A percentile compares a stretch with the other conserved stretches of the same genome.
Conservation (phyloP, 2,888 invertebrate genomes). For the Xylocampa areola region DNA sequence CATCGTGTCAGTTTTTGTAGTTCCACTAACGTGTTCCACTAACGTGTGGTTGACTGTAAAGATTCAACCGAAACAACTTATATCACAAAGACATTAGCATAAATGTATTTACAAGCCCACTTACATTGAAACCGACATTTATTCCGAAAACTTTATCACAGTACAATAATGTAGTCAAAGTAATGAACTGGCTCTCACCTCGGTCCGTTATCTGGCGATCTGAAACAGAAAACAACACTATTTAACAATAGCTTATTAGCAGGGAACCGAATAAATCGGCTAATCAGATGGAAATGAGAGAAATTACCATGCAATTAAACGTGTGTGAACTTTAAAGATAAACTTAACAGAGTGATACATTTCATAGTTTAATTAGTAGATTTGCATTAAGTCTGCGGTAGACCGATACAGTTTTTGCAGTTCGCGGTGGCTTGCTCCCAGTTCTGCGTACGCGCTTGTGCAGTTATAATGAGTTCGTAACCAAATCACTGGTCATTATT, state of each 20-base stretch:
- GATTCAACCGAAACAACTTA: constrained; percentile 3
- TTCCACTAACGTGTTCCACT: too few relatives aligned
- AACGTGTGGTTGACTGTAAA: too few relatives aligned
- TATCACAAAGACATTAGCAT: constrained; percentile 14
- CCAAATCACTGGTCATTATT: constrained; percentile 37
- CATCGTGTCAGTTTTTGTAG: too few relatives aligned
- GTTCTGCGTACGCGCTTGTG: constrained; percentile 38
- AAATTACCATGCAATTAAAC: constrained; percentile 54
- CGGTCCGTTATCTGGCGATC: constrained; percentile 71
- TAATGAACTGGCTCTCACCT: constrained; percentile 65
- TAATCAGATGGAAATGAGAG: constrained; percentile 64
- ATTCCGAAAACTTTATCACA: constrained; percentile 31
- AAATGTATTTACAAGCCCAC: constrained; percentile 36
- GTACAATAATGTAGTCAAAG: constrained; percentile 34
- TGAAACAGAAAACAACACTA: constrained; percentile 76
- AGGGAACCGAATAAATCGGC: constrained; percentile 65
- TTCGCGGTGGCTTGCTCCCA: constrained; percentile 34
- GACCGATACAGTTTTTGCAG: constrained; percentile 52
- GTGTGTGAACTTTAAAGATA: constrained; percentile 59
- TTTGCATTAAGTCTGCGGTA: constrained; percentile 52
- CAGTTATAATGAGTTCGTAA: constrained; percentile 53
- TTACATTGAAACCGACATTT: constrained; percentile 32
- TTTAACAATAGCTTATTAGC: constrained; percentile 79
- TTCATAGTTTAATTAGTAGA: constrained; percentile 41
- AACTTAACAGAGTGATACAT: constrained; percentile 46